phyloP scores from a whole-genome alignment of 2,888 invertebrate genomes.

The Yponomeuta malinellus region DNA sequence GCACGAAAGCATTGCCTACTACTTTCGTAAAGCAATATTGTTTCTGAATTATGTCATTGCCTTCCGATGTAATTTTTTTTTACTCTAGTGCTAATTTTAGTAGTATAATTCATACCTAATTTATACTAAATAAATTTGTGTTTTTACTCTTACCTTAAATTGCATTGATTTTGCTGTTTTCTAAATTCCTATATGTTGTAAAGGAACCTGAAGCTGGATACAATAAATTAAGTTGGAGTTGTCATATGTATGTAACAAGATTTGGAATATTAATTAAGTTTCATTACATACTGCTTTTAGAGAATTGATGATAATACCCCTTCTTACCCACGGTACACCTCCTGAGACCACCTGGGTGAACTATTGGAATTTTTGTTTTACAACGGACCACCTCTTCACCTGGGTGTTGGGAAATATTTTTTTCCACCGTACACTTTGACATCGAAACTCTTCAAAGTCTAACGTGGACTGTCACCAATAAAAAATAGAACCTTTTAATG shows the following conservation, averaged over 20 bases:
- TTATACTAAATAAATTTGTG: constrained; percentile 51
- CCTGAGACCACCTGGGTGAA: too few relatives aligned
- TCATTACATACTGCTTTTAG: constrained; percentile 4
- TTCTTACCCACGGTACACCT: too few relatives aligned
- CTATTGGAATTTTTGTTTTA: too few relatives aligned
- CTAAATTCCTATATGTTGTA: background rate
- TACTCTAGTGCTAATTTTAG: constrained; percentile 50
- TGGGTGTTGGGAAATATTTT: too few relatives aligned
- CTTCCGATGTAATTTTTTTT: constrained; percentile 15
- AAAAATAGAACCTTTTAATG: too few relatives aligned
- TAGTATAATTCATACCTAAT: constrained; percentile 50
- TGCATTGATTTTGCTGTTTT: constrained; percentile 50
- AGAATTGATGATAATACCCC: background rate
- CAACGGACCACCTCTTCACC: too few relatives aligned
- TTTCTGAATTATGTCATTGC: constrained; percentile 11
- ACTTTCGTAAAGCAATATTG: constrained; percentile 6
- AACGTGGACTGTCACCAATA: too few relatives aligned
- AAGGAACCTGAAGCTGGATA: too few relatives aligned
- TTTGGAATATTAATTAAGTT: constrained; percentile 5
- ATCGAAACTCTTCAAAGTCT: too few relatives aligned
- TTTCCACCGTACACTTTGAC: too few relatives aligned
- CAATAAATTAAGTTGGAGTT: too few relatives aligned
- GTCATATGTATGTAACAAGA: background rate
- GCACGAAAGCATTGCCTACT: background rate
- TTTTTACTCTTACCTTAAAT: constrained; percentile 46